Percentiles rank a stretch among this genome's conserved stretches.
These are phyloP conservation scores for Cossypha caffra DNA, from an alignment of 2,797 vertebrate species.

Conservation along the genomic window DNA sequence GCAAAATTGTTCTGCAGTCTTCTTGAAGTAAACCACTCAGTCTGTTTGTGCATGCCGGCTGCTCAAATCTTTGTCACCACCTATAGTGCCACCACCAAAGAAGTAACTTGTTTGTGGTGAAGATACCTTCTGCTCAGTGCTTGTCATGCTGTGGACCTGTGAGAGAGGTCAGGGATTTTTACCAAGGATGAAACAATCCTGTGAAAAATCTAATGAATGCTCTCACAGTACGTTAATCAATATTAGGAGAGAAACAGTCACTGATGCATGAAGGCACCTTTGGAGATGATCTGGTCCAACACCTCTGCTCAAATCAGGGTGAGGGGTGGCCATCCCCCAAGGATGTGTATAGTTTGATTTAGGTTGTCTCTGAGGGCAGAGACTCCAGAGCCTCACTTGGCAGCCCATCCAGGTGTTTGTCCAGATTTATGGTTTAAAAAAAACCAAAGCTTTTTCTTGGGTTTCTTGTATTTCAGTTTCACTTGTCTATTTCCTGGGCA, in stretches of 20 bases:
- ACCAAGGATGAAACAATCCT: not conserved
- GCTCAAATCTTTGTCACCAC: not conserved
- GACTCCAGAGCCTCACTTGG: not conserved
- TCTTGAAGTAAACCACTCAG: not conserved
- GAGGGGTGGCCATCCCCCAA: not conserved
- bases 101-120: not conserved
- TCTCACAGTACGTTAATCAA: rapidly evolving
- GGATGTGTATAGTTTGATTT: not conserved
- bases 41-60: rapidly evolving
- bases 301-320: not conserved
- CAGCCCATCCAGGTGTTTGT: not conserved
- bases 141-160: not conserved
- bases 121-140: not conserved
- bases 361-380: not conserved
- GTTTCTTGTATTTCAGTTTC: not conserved
- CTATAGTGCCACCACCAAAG: rapidly evolving
- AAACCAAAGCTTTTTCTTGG: not conserved
- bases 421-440: not conserved
- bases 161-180: not conserved
- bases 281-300: not conserved
- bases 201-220: not conserved
- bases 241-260: not conserved
- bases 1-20: not conserved
- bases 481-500: not conserved
- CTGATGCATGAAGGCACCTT: rapidly evolving